Evolutionary conservation across 2,888 invertebrate genomes (phyloP), one percentile per base, ranked within the genome.

Genomic region (Nycteola revayana): DNA sequence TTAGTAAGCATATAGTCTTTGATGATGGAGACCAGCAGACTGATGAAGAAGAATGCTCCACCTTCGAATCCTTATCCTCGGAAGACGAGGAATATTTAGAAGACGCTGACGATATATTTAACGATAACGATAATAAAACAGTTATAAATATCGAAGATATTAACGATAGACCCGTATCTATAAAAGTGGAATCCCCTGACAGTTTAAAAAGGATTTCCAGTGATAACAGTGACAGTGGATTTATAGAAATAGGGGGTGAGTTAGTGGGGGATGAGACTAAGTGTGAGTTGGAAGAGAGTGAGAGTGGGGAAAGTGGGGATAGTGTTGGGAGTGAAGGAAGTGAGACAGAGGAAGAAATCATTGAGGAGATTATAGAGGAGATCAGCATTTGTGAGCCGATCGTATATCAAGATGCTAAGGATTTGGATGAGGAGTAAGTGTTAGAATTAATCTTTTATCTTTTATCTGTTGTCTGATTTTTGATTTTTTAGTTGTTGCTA

Each of bases 151-250:
- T 64, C 1, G 60, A 61, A 36, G 71, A 66, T 25, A 30, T 45
- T 32, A 10, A 34, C 9, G 61, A 53, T 36, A 69, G 70, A 22
- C 52, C 73, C 1, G 54, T 78, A 11, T 64, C 65, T 22, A 74
- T 80, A 1, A 72, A 72, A 61, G 67, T 81, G 7, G 77, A 77
- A 26, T 63, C 66, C 41, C 45, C 68, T 8, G 70, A 74, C 5
- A 68, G 66, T 26, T 54, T 83, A 0, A 73, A 75, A 56, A 62
- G 77, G 50, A 78, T 85, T 42, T 77, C 80, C 1, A 82, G 80
- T 76, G 88, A 88, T 46, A 88, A 80, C 38, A 88, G 88, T 85
- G 88, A 88, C 36, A 88, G 88, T 81, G 88, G 88, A 1, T 88
- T 88, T 40, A 54, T 87, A 58, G 88, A 88, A 35, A 69, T 73